These are phyloP conservation scores for Cydia strobilella DNA, from an alignment of 1,140 invertebrate genomes.

Conservation along the genomic window DNA sequence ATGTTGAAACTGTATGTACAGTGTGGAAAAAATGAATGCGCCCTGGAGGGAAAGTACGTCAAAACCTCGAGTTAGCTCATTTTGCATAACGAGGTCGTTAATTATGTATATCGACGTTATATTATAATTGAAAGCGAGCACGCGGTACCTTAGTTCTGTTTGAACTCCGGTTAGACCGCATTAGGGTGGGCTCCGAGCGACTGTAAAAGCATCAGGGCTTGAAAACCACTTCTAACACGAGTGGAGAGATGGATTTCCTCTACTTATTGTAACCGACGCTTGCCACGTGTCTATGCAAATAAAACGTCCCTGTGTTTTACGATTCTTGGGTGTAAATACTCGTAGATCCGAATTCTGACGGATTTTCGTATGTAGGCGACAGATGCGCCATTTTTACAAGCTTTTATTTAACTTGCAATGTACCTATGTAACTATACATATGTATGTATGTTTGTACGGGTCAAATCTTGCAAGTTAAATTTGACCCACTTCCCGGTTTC, in stretches of 20 bases:
- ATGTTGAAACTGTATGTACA: neutral
- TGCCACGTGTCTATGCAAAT: constrained; percentile 12
- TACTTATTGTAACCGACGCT: constrained; percentile 11
- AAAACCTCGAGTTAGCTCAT: too few species aligned
- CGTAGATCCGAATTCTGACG: neutral
- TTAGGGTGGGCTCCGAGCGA: neutral
- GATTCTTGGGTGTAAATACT: neutral
- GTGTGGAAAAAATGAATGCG: too few species aligned
- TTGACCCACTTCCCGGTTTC: too few species aligned
- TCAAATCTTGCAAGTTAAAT: too few species aligned
- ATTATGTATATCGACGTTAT: constrained; percentile 24
- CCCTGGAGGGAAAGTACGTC: too few species aligned
- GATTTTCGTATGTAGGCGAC: neutral
- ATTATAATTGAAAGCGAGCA: constrained; percentile 21
- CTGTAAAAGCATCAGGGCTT: constrained; percentile 11
- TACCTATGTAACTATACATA: too few species aligned
- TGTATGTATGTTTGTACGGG: too few species aligned
- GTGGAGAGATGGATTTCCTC: neutral
- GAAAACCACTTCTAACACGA: constrained; percentile 14
- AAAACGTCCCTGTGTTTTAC: constrained; percentile 12
- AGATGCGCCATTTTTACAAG: too few species aligned
- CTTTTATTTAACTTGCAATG: too few species aligned
- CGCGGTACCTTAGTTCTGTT: constrained; percentile 22
- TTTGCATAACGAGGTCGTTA: constrained; percentile 25
- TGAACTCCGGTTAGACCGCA: constrained; percentile 29